A percentile compares a stretch with the other conserved stretches of the same genome.
Conservation (phyloP, 2,797 vertebrate genomes). For the Perodicticus potto region DNA sequence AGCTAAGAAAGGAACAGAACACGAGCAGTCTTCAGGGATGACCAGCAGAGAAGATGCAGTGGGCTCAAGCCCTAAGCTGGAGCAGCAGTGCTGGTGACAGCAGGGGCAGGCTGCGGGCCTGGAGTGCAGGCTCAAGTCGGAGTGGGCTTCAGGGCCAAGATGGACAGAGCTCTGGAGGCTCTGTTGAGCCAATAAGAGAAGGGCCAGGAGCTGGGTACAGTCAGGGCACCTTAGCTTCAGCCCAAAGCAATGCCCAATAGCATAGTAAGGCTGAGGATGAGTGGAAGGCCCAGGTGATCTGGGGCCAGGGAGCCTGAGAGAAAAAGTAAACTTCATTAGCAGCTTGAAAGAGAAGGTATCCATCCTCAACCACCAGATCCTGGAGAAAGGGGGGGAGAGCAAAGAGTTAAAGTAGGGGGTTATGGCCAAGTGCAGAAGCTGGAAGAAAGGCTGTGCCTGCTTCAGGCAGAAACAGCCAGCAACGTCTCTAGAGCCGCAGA, state of each 20-base stretch:
- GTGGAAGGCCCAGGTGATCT: constrained; percentile 87
- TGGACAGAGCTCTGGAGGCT: constrained; percentile 63
- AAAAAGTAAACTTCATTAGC: constrained; percentile 84
- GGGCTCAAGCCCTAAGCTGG: constrained; percentile 69
- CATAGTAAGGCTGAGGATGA: constrained; percentile 80
- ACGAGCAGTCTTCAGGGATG: constrained; percentile 58
- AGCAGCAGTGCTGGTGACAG: constrained; percentile 79
- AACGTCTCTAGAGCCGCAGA: constrained; percentile 83
- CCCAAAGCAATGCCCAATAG: constrained; percentile 71
- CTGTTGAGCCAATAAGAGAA: constrained; percentile 84
- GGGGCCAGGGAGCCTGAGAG: constrained; percentile 84
- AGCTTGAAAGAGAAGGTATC: constrained; percentile 87
- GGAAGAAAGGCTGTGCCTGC: constrained; percentile 86
- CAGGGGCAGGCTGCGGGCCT: constrained; percentile 76
- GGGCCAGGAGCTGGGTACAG: constrained; percentile 79
- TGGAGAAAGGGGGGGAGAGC: constrained; percentile 88
- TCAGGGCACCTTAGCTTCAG: constrained; percentile 51
- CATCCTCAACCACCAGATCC: constrained; percentile 85
- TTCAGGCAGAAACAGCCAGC: constrained; percentile 87
- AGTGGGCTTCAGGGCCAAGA: constrained; percentile 47
- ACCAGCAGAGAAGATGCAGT: not conserved
- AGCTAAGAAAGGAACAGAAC: constrained; percentile 76
- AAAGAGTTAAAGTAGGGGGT: constrained; percentile 87
- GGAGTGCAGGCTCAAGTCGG: constrained; percentile 81
- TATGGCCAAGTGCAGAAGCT: constrained; percentile 86